These are phyloP conservation scores for Penaeus monodon DNA, from an alignment of 2,888 invertebrate species.

Conservation along the genomic window DNA sequence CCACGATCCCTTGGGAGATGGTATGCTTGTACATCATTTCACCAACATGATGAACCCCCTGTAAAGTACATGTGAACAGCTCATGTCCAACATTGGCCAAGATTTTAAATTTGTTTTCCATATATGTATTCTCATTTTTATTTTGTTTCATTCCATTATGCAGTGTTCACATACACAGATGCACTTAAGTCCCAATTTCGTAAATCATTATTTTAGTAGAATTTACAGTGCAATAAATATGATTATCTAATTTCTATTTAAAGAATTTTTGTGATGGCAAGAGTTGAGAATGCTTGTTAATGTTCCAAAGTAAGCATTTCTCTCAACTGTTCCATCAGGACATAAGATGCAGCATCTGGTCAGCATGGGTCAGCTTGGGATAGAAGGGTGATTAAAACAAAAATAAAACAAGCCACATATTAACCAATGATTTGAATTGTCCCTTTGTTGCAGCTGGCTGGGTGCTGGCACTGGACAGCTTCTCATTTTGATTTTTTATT, in stretches of 20 bases:
- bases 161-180: no score
- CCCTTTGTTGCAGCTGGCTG: slow-evolving; percentile 47
- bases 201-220: no score
- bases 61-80: background rate
- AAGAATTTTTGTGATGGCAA: no score
- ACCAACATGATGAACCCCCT: background rate
- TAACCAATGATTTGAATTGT: slow-evolving; percentile 8
- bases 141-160: background rate
- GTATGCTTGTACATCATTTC: background rate
- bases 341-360: background rate
- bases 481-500: slow-evolving; percentile 34
- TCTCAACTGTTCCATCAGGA: no score
- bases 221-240: no score
- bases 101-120: background rate
- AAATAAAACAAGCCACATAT: slow-evolving; percentile 3
- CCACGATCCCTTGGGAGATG: background rate
- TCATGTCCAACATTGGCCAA: slow-evolving; percentile 4
- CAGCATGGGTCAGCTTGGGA: slow-evolving; percentile 4
- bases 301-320: no score
- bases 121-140: background rate
- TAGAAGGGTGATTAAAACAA: slow-evolving; percentile 5
- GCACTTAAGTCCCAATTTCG: no score
- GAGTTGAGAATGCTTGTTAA: no score
- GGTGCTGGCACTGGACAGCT: slow-evolving; percentile 42
- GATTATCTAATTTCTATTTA: no score